Evolutionary conservation across 2,113 vertebrate species (phyloP), one percentile per base, ranked within the genome.

Genomic region (Otus sunia): DNA sequence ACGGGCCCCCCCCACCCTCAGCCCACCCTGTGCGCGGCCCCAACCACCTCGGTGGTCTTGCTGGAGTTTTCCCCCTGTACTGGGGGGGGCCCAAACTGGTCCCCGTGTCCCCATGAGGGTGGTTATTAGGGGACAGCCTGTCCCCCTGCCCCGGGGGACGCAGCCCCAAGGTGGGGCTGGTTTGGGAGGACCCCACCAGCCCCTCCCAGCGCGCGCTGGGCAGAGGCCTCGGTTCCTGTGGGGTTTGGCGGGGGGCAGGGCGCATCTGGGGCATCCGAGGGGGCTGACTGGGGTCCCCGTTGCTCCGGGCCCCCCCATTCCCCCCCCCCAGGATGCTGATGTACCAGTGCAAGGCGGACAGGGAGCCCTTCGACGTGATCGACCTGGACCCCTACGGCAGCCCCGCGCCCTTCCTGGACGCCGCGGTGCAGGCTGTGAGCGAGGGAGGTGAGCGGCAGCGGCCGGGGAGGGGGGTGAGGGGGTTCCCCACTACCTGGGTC

Each of bases 301-400:
- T 36, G 19, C 37, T 41, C 25, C 3, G 2, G 26, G 3, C 13
- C 47, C 34, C 15, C 52, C 29, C 3, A 5, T 25, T 2, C 13
- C 21, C 26, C 5, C 59, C 25, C 53, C 5, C 23, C 94, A 99
- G 99, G 75, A 98, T 99, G 98, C 53, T 99, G 95, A 98, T 99
- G 98, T 98, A 99, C 11, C 98, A 98, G 91, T 98, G 98, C 91
- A 98, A 98, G 75, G 98, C 96, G 10, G 96, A 86, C 41, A 97
- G 98, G 12, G 96, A 98, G 3, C 97, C 98, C 5, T 99, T 99
- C 6, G 99, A 99, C 1, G 98, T 99, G 63, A 99, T 99, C 2
- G 99, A 99, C 91, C 98, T 99, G 92, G 99, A 99, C 81, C 99
- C 99, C 2, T 99, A 99, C 0, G 99, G 99, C 11, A 99, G 99